Conservation (phyloP, 64 coral and sea anemone genomes). For the Trachythela sp. region DNA sequence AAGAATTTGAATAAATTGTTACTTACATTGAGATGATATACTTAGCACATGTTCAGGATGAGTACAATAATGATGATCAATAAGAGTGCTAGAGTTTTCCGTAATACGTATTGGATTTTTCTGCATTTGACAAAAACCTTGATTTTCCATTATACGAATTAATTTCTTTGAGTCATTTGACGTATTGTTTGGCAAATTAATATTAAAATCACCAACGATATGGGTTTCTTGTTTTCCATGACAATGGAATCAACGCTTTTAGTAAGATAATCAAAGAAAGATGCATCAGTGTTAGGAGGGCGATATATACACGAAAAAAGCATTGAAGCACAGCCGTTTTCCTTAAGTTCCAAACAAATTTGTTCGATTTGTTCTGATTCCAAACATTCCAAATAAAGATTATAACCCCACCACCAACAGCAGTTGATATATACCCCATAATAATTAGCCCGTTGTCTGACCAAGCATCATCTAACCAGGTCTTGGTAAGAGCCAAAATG, state of each 20-base stretch:
- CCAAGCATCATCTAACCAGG: no score
- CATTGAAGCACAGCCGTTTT: conserved; percentile 14
- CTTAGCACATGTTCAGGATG: conserved; percentile 39
- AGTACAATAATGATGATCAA: conserved; percentile 31
- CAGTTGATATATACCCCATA: no score
- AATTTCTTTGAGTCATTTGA: no score
- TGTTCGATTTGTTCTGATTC: conserved; percentile 33
- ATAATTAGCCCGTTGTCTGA: no score
- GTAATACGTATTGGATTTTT: conserved; percentile 2
- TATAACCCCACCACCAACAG: no score
- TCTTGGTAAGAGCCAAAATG: no score
- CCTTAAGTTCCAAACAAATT: conserved; percentile 5
- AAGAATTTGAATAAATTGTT: no score
- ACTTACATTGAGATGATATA: conserved; percentile 31
- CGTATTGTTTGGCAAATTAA: no score
- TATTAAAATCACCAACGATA: no score
- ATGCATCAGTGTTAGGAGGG: background rate
- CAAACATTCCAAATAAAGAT: no score
- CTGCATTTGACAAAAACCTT: no score
- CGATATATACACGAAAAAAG: conserved; percentile 19
- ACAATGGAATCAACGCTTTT: background rate
- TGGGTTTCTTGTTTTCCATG: background rate
- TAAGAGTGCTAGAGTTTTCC: conserved; percentile 6
- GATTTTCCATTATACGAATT: background rate
- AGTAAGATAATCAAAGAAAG: background rate